Conservation (phyloP, 2,113 vertebrate species). For the Raphicerus campestris region DNA sequence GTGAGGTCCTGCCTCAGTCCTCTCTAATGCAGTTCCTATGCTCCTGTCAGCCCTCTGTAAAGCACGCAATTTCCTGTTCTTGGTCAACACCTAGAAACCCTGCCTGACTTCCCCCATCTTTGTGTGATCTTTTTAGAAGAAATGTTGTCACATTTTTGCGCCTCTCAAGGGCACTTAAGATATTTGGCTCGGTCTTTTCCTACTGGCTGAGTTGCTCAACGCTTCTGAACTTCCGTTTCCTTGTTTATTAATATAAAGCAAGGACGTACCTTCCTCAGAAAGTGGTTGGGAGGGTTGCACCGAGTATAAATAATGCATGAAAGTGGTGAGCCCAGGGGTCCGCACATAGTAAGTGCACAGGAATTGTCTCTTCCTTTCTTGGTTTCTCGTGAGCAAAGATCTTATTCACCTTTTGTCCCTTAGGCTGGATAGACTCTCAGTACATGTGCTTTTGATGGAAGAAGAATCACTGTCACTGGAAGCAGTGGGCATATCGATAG, state of each 20-base stretch:
- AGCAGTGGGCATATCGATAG: neutral
- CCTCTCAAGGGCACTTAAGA: neutral
- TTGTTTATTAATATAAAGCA: neutral
- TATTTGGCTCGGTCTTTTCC: conserved; percentile 38
- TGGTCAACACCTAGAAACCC: neutral
- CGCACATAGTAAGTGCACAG: neutral
- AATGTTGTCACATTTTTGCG: neutral
- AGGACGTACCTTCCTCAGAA: neutral
- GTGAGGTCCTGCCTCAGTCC: neutral
- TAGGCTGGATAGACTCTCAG: neutral
- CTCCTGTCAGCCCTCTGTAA: neutral
- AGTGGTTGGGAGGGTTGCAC: neutral
- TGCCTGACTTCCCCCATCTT: neutral
- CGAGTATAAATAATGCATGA: neutral
- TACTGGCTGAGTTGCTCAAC: neutral
- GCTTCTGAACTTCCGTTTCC: neutral
- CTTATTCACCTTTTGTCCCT: neutral
- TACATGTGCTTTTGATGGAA: neutral
- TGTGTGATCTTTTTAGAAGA: neutral
- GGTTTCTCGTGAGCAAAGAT: neutral
- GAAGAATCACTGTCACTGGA: neutral
- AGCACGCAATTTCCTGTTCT: neutral
- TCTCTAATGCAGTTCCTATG: neutral
- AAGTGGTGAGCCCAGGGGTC: neutral
- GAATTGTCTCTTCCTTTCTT: neutral